Conservation (phyloP, 64 coral and sea anemone species). For the Hydrozoanthus tunicans region DNA sequence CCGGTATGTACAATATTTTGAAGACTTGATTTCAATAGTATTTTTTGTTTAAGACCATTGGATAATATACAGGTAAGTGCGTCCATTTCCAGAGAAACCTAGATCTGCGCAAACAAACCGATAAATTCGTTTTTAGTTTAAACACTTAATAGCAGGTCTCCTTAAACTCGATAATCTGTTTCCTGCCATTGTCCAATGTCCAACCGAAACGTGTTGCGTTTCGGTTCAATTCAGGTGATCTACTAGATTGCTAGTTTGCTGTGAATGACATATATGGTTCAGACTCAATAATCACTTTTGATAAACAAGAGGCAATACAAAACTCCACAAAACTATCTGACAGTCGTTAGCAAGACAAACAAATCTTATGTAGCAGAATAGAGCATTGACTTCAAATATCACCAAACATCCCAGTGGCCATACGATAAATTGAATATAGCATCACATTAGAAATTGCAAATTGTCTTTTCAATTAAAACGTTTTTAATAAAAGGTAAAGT, state of each 20-base stretch:
- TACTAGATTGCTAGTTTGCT: conserved; percentile 15
- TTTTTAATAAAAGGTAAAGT: conserved; percentile 15
- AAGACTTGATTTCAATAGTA: conserved; percentile 16
- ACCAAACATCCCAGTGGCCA: background rate
- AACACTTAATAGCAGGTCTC: conserved; percentile 25
- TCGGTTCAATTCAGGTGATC: conserved; percentile 21
- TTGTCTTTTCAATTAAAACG: conserved; percentile 1
- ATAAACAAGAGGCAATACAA: conserved; percentile 30
- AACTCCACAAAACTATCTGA: conserved; percentile 20
- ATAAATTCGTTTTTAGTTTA: background rate
- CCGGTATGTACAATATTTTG: conserved; percentile 27
- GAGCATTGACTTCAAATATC: conserved; percentile 10
- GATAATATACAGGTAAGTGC: conserved; percentile 18
- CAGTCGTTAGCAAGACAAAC: conserved; percentile 18
- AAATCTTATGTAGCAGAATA: conserved; percentile 3
- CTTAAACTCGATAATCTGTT: conserved; percentile 27
- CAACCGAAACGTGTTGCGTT: conserved; percentile 19
- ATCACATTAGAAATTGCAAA: conserved; percentile 9
- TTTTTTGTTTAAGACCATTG: conserved; percentile 26
- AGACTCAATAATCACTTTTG: conserved; percentile 11
- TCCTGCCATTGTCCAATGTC: conserved; percentile 51
- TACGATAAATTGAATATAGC: conserved; percentile 18
- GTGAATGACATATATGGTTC: conserved; percentile 1
- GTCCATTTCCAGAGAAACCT: conserved; percentile 20
- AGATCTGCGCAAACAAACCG: conserved; percentile 18